Evolutionary conservation across 2,888 invertebrate genomes (phyloP).

Genomic region (Molanna angustata): DNA sequence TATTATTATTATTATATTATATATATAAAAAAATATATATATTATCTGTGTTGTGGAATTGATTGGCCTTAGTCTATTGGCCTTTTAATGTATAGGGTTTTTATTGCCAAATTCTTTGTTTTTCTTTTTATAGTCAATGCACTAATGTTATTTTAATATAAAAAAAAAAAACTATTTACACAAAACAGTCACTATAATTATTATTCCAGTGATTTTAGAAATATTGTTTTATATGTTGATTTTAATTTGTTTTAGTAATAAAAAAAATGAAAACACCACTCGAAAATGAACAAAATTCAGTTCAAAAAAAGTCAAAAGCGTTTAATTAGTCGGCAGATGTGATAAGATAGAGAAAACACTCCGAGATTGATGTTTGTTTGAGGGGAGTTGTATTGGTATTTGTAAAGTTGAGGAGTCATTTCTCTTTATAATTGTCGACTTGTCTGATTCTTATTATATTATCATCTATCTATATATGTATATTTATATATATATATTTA

Average conservation of each 20-base stretch:
- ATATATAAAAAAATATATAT: too few species aligned
- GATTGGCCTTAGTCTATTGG: conserved; percentile 33
- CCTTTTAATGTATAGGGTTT: conserved; percentile 33
- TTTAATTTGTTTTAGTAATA: conserved; percentile 21
- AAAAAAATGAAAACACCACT: too few species aligned
- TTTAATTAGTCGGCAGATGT: too few species aligned
- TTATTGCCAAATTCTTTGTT: conserved; percentile 33
- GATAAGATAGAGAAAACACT: too few species aligned
- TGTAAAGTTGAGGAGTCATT: too few species aligned
- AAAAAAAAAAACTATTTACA: conserved; percentile 31
- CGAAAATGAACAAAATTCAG: conserved; percentile 29
- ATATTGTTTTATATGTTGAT: conserved; percentile 25
- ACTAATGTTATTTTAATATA: conserved; percentile 28
- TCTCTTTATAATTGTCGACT: too few species aligned
- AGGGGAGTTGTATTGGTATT: too few species aligned
- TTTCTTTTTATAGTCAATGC: conserved; percentile 27
- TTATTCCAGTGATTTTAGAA: conserved; percentile 29
- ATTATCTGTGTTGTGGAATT: conserved; percentile 30
- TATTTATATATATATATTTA: conserved; percentile 11
- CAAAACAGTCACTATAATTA: conserved; percentile 32
- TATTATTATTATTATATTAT: too few species aligned
- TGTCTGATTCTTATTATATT: too few species aligned
- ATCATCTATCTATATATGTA: conserved; percentile 9
- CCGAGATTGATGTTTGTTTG: too few species aligned
- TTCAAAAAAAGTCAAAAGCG: conserved; percentile 15